phyloP scores from a whole-genome alignment of 53 echinoderm and acorn worm species.

The Henricia sp. region DNA sequence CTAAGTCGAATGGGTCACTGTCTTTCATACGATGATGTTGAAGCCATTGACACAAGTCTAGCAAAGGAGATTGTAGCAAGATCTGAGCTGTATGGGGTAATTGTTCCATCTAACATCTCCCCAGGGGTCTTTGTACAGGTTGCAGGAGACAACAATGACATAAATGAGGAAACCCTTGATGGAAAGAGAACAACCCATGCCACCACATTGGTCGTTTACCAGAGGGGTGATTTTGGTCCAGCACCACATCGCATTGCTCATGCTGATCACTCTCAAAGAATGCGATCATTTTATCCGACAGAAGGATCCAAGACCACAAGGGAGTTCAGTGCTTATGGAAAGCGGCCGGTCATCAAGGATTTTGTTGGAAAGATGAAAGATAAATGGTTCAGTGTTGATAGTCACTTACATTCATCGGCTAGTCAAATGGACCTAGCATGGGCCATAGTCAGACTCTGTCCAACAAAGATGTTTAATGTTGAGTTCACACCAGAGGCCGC shows the following conservation, averaged over 20 bases:
- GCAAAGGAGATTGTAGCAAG: constrained; percentile 35
- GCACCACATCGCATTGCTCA: background rate
- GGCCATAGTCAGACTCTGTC: constrained; percentile 13
- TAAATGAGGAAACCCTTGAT: constrained; percentile 58
- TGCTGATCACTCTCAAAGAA: constrained; percentile 43
- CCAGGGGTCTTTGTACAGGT: constrained; percentile 31
- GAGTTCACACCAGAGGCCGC: background rate
- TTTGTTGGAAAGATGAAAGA: constrained; percentile 14
- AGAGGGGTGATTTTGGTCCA: constrained; percentile 39
- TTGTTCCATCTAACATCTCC: constrained; percentile 17
- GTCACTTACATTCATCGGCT: background rate
- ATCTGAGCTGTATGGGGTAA: constrained; percentile 26
- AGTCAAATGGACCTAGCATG: constrained; percentile 35
- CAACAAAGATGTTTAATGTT: constrained; percentile 29
- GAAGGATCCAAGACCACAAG: background rate
- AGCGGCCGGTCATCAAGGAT: constrained; percentile 17
- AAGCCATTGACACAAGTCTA: constrained; percentile 49
- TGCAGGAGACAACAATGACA: constrained; percentile 63
- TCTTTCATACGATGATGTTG: constrained; percentile 55
- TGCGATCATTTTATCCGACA: background rate
- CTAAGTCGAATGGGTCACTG: constrained; percentile 57
- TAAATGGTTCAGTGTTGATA: constrained; percentile 22
- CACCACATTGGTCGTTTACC: constrained; percentile 24
- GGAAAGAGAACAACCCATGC: constrained; percentile 52
- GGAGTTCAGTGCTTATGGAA: background rate